Base-by-base conservation (phyloP, 2,888 invertebrate species). In the Dorcus hopei region DNA sequence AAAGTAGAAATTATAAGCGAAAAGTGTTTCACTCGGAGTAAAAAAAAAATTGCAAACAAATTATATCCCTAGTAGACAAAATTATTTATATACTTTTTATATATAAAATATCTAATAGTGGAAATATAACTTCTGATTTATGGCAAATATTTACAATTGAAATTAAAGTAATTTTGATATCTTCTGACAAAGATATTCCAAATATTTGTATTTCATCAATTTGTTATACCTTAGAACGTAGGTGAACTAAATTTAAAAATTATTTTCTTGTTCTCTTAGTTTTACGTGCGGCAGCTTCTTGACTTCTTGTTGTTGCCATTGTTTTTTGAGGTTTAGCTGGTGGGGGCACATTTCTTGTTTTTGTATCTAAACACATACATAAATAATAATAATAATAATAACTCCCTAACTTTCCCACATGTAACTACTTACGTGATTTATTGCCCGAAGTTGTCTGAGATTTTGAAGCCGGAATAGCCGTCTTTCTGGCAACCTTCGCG, bases 401-500 rank as follows among this genome's bases (percentile, higher is more conserved):
- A 4, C 3, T 33, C 26, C 26, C 26, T 7, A 33, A 33, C 5
- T 33, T 6, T 33, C 26, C 26, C 26, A 5, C 4, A 19, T 19
- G 19, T 7, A 33, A 40, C 16, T 26, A 51, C 51, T 45, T 42
- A 56, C 56, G 50, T 51, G 56, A 50, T 50, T 51, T 56, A 41
- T 39, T 11, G 43, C 43, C 47, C 45, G 26, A 33, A 33, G 51
- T 14, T 19, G 39, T 38, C 39, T 51, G 50, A 39, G 45, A 40
- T 4, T 19, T 39, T 11, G 60, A 16, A 33, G 63, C 54, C 26
- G 54, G 52, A 16, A 65, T 63, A 3, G 73, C 68, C 38, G 70
- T 65, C 63, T 76, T 74, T 61, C 73, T 74, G 3, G 74, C 77
- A 52, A 78, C 75, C 69, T 78, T 79, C 3, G 78, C 78, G 57